Base-by-base conservation (phyloP, 2,113 vertebrate species). In the Heteronetta atricapilla region DNA sequence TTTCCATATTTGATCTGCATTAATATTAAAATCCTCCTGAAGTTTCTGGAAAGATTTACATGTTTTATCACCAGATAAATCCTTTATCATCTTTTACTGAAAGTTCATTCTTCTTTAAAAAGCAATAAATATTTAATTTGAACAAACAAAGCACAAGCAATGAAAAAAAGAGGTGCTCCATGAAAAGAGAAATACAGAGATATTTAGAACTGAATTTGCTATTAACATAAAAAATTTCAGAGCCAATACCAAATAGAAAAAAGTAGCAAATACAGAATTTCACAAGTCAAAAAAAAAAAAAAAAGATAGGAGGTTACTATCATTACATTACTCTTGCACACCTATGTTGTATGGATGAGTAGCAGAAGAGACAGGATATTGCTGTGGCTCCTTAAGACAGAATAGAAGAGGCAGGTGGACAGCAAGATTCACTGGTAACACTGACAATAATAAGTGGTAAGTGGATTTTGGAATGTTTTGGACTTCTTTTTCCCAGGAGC, bases 31-130 rank as follows among this genome's bases (percentile, higher is more conserved):
- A 97, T 91, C 79, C 42, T 93, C 82, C 82, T 86, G 79, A 96
- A 93, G 55, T 91, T 96, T 96, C 88, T 91, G 78, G 73, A 89
- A 92, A 94, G 89, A 97, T 96, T 97, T 97, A 94, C 95, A 94
- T 81, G 89, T 86, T 94, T 96, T 97, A 85, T 91, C 75, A 90
- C 86, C 89, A 89, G 94, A 94, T 93, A 96, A 97, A 95, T 84
- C 89, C 90, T 81, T 96, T 96, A 91, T 97, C 95, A 93, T 91
- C 86, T 92, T 93, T 79, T 95, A 92, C 72, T 75, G 83, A 92
- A 95, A 87, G 64, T 93, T 95, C 82, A 56, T 90, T 86, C 91
- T 87, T 94, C 86, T 91, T 96, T 84, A 76, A 93, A 95, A 89
- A 3, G 6, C 36, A 93, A 94, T 95, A 96, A 93, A 96, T 93